Percentiles rank a stretch among this genome's conserved stretches.
Evolutionary conservation across 64 coral and sea anemone species (phyloP).

Genomic region (Pocillopora verrucosa): DNA sequence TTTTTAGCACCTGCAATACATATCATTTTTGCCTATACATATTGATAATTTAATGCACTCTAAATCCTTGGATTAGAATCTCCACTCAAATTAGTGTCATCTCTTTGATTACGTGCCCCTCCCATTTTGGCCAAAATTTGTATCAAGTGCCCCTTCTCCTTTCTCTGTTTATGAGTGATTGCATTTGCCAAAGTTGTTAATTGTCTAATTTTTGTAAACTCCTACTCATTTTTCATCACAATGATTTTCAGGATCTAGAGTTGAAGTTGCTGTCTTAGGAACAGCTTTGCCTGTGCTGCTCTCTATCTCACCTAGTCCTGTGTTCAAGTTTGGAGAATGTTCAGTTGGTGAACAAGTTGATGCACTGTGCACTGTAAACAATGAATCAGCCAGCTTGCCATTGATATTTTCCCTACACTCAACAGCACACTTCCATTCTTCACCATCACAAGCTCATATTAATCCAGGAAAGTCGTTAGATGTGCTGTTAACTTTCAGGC

Average conservation of each 20-base stretch:
- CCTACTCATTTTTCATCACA: neutral
- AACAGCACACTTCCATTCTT: slow-evolving; percentile 85
- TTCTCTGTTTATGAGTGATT: no score
- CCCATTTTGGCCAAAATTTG: no score
- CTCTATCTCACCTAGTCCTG: slow-evolving; percentile 74
- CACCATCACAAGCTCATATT: slow-evolving; percentile 52
- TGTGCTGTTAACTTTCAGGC: slow-evolving; percentile 82
- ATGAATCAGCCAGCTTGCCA: slow-evolving; percentile 80
- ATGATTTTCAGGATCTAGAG: slow-evolving; percentile 57
- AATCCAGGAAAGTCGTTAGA: slow-evolving; percentile 76
- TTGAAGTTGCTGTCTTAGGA: slow-evolving; percentile 80
- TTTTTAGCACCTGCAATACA: neutral
- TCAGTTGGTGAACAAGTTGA: slow-evolving; percentile 83
- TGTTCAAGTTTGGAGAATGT: slow-evolving; percentile 93
- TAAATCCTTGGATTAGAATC: no score
- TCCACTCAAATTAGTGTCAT: no score
- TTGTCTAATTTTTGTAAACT: no score
- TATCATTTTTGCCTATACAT: no score
- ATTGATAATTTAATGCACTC: no score
- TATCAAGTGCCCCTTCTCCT: no score
- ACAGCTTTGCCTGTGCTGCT: slow-evolving; percentile 87
- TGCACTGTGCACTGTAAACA: slow-evolving; percentile 71
- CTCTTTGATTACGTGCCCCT: no score
- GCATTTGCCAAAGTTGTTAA: no score
- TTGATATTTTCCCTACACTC: slow-evolving; percentile 71